Percentiles rank a stretch among this genome's conserved stretches.
phyloP scores from a whole-genome alignment of 1,140 invertebrate species.

The Diprion similis region DNA sequence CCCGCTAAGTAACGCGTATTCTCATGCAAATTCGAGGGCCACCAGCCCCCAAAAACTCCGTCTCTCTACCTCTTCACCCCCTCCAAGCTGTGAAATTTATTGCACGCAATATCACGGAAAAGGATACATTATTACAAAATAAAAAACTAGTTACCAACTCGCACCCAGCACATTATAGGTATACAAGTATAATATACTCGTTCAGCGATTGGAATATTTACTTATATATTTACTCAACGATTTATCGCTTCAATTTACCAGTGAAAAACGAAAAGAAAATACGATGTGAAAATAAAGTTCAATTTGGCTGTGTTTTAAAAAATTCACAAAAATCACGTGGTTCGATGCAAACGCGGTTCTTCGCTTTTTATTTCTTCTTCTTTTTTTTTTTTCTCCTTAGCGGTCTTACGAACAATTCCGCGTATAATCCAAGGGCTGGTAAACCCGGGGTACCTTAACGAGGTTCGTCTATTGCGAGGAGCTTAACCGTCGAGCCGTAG shows the following conservation, averaged over 20 bases:
- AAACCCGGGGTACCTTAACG: too few species aligned
- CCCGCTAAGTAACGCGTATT: slow-evolving; percentile 4
- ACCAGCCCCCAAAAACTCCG: not conserved
- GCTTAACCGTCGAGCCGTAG: too few species aligned
- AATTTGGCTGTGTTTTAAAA: too few species aligned
- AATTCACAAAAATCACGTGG: too few species aligned
- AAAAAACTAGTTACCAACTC: not conserved
- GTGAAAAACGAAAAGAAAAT: not conserved
- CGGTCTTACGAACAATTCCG: too few species aligned
- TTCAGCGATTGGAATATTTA: not conserved
- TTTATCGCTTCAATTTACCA: not conserved
- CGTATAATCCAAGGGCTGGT: too few species aligned
- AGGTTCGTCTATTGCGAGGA: too few species aligned
- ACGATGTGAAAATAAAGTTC: not conserved
- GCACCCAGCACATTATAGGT: not conserved
- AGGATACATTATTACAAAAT: not conserved
- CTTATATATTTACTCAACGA: not conserved
- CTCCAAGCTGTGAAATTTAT: slow-evolving; percentile 30
- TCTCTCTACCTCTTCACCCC: not conserved
- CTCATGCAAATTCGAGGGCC: not conserved
- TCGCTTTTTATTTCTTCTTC: too few species aligned
- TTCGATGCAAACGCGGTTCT: too few species aligned
- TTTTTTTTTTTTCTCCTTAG: too few species aligned
- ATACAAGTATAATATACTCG: not conserved
- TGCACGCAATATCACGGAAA: slow-evolving; percentile 34